These are phyloP conservation scores for Physella acuta DNA, from an alignment of 1,140 invertebrate species.

Conservation along the genomic window DNA sequence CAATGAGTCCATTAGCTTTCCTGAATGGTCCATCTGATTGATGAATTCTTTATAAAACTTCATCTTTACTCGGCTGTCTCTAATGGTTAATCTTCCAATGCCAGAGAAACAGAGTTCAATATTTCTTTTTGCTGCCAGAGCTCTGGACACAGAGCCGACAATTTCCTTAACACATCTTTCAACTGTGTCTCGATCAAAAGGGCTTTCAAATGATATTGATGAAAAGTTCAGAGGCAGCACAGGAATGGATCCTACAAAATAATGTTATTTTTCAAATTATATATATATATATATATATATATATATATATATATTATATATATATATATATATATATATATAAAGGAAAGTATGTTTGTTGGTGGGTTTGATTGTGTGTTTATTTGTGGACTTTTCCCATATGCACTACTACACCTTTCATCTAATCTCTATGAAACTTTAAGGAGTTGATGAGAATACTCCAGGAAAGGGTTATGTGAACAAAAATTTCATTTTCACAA, in stretches of 20 bases:
- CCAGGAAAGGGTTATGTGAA: no score
- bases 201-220: slow-evolving; percentile 54
- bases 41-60: slow-evolving; percentile 61
- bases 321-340: no score
- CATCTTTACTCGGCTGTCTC: slow-evolving; percentile 57
- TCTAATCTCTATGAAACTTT: no score
- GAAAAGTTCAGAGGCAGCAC: slow-evolving; percentile 52
- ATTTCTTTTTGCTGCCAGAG: slow-evolving; percentile 50
- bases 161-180: slow-evolving; percentile 59
- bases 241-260: slow-evolving; percentile 14
- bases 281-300: no score
- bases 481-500: no score
- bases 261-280: no score
- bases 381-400: no score
- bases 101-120: slow-evolving; percentile 56
- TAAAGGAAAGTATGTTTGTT: no score
- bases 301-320: no score
- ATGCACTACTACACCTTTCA: no score
- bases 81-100: slow-evolving; percentile 55
- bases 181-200: slow-evolving; percentile 57
- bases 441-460: no score
- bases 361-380: no score
- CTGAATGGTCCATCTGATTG: slow-evolving; percentile 56
- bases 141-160: slow-evolving; percentile 45
- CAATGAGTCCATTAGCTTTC: slow-evolving; percentile 51